Conservation (phyloP, 2,888 invertebrate genomes). For the Scelioninae gen. 1 region DNA sequence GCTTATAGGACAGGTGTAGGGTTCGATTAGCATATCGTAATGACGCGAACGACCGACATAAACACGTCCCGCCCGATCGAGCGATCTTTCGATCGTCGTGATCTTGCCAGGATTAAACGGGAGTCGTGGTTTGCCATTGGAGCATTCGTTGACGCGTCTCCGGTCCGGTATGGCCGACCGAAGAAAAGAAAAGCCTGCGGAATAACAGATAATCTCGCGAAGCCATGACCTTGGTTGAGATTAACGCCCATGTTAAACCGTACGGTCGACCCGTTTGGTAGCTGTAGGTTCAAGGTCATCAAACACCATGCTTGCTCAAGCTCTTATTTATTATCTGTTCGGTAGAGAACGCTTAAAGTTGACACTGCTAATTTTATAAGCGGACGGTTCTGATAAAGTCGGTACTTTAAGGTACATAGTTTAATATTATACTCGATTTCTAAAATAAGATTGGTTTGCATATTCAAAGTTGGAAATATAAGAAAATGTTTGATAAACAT, state of each 20-base stretch:
- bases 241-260: slow-evolving; percentile 79
- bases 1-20: slow-evolving; percentile 79
- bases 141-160: slow-evolving; percentile 30
- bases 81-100: slow-evolving; percentile 71
- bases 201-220: slow-evolving; percentile 52
- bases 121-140: slow-evolving; percentile 54
- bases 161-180: slow-evolving; percentile 6
- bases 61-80: slow-evolving; percentile 4
- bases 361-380: slow-evolving; percentile 27
- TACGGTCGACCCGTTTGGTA: slow-evolving; percentile 74
- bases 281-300: slow-evolving; percentile 78
- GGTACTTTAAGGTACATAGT: background rate
- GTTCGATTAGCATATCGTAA: slow-evolving; percentile 82
- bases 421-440: no score
- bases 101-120: slow-evolving; percentile 75
- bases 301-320: slow-evolving; percentile 35
- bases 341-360: slow-evolving; percentile 22
- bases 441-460: no score
- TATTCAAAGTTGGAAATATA: no score
- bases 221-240: slow-evolving; percentile 77
- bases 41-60: slow-evolving; percentile 76
- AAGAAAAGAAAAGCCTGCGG: slow-evolving; percentile 22
- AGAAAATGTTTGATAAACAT: no score
- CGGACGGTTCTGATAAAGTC: slow-evolving; percentile 4
- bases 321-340: slow-evolving; percentile 47